Evolutionary conservation across 2,113 vertebrate species (phyloP).

Genomic region (Aspiorhynchus laticeps): DNA sequence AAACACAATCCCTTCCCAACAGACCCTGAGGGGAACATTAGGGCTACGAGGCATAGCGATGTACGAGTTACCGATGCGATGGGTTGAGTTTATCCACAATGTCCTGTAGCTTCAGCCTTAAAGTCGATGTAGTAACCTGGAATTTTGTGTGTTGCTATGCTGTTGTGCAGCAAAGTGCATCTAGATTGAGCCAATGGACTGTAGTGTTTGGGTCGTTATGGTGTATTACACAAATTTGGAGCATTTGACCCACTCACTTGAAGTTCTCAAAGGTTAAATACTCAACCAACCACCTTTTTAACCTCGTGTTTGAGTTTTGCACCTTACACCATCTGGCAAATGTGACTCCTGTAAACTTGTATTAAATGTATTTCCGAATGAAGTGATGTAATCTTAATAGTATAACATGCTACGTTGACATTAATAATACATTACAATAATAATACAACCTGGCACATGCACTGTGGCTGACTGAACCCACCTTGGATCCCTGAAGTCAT

Average conservation of each 20-base stretch:
- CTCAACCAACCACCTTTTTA: neutral
- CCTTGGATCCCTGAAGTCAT: conserved; percentile 8
- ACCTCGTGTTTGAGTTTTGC: neutral
- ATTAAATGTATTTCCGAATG: neutral
- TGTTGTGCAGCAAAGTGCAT: neutral
- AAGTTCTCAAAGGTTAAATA: conserved; percentile 26
- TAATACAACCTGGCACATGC: neutral
- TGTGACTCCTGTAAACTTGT: neutral
- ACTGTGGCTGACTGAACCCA: neutral
- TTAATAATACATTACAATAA: conserved; percentile 8
- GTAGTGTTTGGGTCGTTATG: neutral
- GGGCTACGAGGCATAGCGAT: conserved; percentile 8
- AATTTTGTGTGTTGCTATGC: neutral
- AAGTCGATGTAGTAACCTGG: neutral
- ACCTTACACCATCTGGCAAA: neutral
- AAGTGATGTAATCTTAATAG: neutral
- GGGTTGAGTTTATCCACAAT: neutral
- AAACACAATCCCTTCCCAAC: conserved; percentile 25
- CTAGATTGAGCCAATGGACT: conserved; percentile 10
- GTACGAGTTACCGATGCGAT: neutral
- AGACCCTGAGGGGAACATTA: conserved; percentile 33
- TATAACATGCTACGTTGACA: neutral
- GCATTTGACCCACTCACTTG: neutral
- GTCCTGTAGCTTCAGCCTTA: neutral
- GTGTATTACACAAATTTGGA: conserved; percentile 30